These are phyloP conservation scores for Herminia tarsipennalis DNA, from an alignment of 2,888 invertebrate genomes.

Conservation along the genomic window DNA sequence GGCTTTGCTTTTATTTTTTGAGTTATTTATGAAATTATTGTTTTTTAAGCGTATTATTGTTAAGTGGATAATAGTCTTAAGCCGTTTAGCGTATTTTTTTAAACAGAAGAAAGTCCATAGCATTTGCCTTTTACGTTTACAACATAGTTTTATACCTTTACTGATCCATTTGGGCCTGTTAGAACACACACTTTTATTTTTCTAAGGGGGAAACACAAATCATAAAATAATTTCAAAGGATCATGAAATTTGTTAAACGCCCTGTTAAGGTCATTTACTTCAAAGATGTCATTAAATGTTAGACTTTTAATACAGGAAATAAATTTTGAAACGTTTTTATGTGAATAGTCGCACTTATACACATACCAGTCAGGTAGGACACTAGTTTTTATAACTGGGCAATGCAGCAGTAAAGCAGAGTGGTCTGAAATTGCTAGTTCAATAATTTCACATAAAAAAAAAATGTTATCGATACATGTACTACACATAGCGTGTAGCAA, in stretches of 20 bases:
- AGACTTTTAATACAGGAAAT: background rate
- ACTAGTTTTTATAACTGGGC: conserved; percentile 2
- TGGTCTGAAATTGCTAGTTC: conserved; percentile 4
- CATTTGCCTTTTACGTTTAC: conserved; percentile 6
- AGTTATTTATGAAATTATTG: conserved; percentile 1
- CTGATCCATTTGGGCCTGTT: conserved; percentile 2
- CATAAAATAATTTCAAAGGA: background rate
- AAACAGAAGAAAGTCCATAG: conserved; percentile 6
- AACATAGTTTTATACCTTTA: conserved; percentile 1
- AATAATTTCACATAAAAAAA: background rate
- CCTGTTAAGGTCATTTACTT: background rate
- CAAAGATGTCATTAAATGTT: background rate
- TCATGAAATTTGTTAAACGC: conserved; percentile 9
- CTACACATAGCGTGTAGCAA: background rate
- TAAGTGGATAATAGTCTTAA: background rate
- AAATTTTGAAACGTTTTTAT: background rate
- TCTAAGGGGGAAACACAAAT: background rate
- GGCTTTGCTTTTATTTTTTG: conserved; percentile 13
- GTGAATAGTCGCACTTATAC: background rate
- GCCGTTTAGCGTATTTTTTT: conserved; percentile 1
- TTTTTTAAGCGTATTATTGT: conserved; percentile 9
- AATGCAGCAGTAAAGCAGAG: background rate
- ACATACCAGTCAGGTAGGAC: conserved; percentile 3
- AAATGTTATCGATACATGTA: background rate
- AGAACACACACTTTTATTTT: conserved; percentile 2